phyloP scores from a whole-genome alignment of 1,140 invertebrate genomes.

The Daktulosphaira vitifoliae region DNA sequence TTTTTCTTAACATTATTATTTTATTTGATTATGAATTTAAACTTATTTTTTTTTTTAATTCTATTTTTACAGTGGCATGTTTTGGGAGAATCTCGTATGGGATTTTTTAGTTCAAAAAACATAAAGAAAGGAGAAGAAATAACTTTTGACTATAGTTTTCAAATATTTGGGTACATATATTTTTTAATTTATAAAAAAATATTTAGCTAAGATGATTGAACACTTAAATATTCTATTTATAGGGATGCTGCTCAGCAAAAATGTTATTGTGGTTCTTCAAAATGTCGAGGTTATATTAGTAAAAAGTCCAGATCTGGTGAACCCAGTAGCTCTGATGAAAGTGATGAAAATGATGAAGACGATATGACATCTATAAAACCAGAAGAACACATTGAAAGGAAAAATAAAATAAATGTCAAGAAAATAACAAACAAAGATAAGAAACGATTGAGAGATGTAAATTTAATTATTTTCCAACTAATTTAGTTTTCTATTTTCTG shows the following conservation, averaged over 20 bases:
- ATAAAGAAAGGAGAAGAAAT: slow-evolving; percentile 85
- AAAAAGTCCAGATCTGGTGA: neutral
- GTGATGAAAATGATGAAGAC: neutral
- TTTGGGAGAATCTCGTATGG: slow-evolving; percentile 88
- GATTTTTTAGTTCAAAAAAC: slow-evolving; percentile 83
- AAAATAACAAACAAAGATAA: neutral
- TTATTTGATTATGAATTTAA: too few species aligned
- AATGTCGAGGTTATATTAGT: slow-evolving; percentile 90
- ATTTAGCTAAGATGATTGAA: neutral
- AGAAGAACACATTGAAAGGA: neutral
- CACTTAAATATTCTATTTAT: neutral
- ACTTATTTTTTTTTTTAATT: neutral
- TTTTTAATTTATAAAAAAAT: neutral
- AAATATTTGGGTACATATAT: slow-evolving; percentile 74
- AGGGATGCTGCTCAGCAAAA: slow-evolving; percentile 51
- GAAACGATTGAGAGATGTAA: slow-evolving; percentile 12
- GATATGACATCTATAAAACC: neutral
- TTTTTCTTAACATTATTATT: too few species aligned
- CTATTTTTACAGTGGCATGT: slow-evolving; percentile 75
- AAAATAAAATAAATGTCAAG: neutral
- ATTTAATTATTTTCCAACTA: neutral
- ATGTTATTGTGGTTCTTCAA: slow-evolving; percentile 79
- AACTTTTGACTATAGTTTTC: slow-evolving; percentile 97
- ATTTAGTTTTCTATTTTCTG: neutral
- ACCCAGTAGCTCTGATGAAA: slow-evolving; percentile 2